Percentiles rank a stretch among this genome's conserved stretches.
These are phyloP conservation scores for Oryctes rhinoceros DNA, from an alignment of 1,140 invertebrate genomes.

Conservation along the genomic window DNA sequence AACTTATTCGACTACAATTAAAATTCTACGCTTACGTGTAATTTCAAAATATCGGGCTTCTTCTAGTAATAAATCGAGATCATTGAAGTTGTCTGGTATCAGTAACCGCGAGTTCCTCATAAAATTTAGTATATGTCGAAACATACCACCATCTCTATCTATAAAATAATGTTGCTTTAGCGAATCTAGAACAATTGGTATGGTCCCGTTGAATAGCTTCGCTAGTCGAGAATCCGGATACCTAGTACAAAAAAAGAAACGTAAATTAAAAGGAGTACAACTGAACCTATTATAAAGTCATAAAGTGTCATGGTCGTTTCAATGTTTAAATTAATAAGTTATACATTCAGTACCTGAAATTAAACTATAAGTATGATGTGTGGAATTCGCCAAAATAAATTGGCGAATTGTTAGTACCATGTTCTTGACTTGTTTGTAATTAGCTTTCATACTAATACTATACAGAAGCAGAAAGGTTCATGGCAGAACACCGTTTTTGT, in stretches of 20 bases:
- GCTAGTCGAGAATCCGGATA: conserved; percentile 92
- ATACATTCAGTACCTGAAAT: no score
- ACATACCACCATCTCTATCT: conserved; percentile 94
- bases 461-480: no score
- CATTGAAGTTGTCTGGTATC: conserved; percentile 86
- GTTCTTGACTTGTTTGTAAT: no score
- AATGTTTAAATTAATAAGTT: no score
- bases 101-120: conserved; percentile 88
- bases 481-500: no score
- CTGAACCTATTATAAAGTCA: neutral
- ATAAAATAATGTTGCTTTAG: conserved; percentile 99
- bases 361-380: no score
- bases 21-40: conserved; percentile 71
- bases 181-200: conserved; percentile 95
- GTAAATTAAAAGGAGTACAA: conserved; percentile 43
- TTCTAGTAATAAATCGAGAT: conserved; percentile 89
- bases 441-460: no score
- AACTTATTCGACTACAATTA: neutral
- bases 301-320: no score
- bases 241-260: conserved; percentile 65
- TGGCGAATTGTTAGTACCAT: no score
- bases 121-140: conserved; percentile 95
- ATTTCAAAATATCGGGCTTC: conserved; percentile 95
- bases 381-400: no score
- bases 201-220: conserved; percentile 94